Evolutionary conservation across 2,888 invertebrate genomes (phyloP).

Genomic region (Creontiades dilutus): DNA sequence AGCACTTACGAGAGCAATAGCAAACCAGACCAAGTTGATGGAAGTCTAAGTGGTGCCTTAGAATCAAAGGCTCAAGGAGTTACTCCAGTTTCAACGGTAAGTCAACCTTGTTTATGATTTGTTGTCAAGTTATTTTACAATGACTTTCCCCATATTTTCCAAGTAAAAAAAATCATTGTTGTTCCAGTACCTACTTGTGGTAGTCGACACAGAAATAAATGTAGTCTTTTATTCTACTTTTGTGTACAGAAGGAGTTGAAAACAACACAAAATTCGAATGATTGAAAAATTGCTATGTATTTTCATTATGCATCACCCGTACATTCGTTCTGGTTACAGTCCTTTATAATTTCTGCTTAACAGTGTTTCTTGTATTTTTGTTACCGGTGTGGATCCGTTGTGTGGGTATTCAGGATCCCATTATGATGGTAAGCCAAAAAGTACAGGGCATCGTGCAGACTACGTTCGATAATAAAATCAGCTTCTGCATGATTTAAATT

Average conservation of each 20-base stretch:
- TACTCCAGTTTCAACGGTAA: constrained; percentile 77
- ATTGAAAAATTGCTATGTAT: too few relatives aligned
- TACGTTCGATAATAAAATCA: constrained; percentile 36
- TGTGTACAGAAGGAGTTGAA: too few relatives aligned
- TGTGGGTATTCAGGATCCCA: constrained; percentile 75
- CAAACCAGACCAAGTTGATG: constrained; percentile 80
- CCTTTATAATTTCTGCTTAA: background rate
- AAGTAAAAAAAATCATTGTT: too few relatives aligned
- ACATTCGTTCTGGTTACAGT: background rate
- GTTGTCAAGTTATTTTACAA: background rate
- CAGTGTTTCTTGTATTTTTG: constrained; percentile 61
- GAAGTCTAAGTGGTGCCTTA: constrained; percentile 79
- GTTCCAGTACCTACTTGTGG: too few relatives aligned
- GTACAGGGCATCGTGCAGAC: constrained; percentile 43
- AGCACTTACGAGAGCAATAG: constrained; percentile 84
- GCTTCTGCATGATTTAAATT: constrained; percentile 61
- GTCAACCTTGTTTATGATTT: background rate
- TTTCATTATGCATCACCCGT: background rate
- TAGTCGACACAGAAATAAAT: too few relatives aligned
- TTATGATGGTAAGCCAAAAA: constrained; percentile 77
- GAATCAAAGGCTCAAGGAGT: constrained; percentile 79
- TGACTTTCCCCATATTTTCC: too few relatives aligned
- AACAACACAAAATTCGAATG: too few relatives aligned
- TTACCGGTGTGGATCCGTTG: constrained; percentile 69
- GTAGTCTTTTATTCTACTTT: too few relatives aligned